Evolutionary conservation across 2,113 vertebrate species (phyloP).

Genomic region (Acrocephalus arundinaceus): DNA sequence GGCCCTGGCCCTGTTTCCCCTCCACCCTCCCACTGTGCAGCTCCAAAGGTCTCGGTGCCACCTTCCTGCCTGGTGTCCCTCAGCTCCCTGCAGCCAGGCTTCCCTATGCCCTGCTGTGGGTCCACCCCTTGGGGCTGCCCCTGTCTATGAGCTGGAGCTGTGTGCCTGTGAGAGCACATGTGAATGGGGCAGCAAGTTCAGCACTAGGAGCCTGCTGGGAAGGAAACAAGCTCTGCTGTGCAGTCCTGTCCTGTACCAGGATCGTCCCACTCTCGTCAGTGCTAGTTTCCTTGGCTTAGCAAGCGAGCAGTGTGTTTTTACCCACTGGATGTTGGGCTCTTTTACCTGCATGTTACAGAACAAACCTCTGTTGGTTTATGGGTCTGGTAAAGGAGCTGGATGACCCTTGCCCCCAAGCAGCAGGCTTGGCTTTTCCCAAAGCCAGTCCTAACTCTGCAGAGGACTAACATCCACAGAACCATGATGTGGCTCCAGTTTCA

Average conservation of each 20-base stretch:
- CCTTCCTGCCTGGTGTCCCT: neutral
- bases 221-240: neutral
- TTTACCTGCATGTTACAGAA: neutral
- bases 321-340: neutral
- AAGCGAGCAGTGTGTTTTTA: neutral
- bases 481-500: neutral
- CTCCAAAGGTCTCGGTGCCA: accelerated
- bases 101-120: neutral
- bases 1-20: neutral
- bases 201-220: neutral
- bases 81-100: neutral
- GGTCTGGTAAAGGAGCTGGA: neutral
- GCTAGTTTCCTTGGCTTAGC: neutral
- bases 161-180: neutral
- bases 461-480: neutral
- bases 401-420: neutral
- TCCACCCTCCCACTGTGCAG: neutral
- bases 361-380: neutral
- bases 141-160: accelerated
- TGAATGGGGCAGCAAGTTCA: accelerated
- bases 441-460: accelerated
- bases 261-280: neutral
- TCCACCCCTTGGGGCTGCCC: neutral
- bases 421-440: neutral
- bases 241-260: neutral